Conservation (phyloP, 2,113 vertebrate genomes). For the Laticauda laticaudata region DNA sequence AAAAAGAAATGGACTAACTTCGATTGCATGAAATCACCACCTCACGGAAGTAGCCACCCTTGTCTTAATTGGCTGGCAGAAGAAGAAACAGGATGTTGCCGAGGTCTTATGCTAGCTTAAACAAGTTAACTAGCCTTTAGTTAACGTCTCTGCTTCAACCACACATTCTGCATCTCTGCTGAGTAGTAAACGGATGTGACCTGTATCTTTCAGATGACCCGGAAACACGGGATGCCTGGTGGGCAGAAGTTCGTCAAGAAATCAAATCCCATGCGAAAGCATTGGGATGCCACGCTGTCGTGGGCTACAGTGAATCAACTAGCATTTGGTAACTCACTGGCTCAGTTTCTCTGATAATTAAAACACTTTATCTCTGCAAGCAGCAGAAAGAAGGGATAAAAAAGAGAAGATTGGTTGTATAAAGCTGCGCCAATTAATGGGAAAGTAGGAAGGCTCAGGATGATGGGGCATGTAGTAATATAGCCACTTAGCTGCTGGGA, state of each 20-base stretch:
- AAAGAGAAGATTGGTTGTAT: neutral
- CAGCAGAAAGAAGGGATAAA: neutral
- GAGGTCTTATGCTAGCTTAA: neutral
- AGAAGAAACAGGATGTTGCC: neutral
- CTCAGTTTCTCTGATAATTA: conserved; percentile 46
- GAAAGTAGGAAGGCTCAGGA: neutral
- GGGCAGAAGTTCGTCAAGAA: conserved; percentile 99
- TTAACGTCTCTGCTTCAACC: conserved; percentile 34
- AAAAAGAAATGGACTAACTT: neutral
- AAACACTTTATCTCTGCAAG: neutral
- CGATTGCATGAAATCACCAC: conserved; percentile 13
- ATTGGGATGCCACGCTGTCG: conserved; percentile 94
- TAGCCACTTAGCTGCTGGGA: neutral
- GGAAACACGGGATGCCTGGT: conserved; percentile 97
- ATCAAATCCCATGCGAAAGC: conserved; percentile 99
- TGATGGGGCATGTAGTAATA: neutral
- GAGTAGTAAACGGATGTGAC: conserved; percentile 73
- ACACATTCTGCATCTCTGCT: conserved; percentile 39
- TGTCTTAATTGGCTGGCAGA: neutral
- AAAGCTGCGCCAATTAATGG: neutral
- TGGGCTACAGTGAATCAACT: conserved; percentile 97
- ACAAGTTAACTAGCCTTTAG: neutral
- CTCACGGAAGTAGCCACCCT: neutral
- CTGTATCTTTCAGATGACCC: conserved; percentile 95
- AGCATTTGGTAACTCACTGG: conserved; percentile 90